Percentiles rank a stretch among this genome's conserved stretches.
These are phyloP conservation scores for Tenodera sinensis DNA, from an alignment of 2,888 invertebrate species.

Conservation along the genomic window DNA sequence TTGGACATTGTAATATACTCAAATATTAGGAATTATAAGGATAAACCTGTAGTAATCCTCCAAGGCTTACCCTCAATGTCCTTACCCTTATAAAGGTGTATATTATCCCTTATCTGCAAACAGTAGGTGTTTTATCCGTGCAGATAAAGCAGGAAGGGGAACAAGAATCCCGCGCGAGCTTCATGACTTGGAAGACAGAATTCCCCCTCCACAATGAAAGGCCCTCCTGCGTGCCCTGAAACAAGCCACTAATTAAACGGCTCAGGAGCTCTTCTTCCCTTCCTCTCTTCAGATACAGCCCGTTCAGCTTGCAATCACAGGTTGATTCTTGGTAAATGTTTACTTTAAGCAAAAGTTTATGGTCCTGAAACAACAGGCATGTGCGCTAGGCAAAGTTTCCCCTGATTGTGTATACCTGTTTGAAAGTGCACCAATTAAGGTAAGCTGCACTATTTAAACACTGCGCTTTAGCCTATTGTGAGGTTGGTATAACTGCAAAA, in stretches of 20 bases:
- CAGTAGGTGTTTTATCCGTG: not conserved
- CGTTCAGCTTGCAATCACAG: not conserved
- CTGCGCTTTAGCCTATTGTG: not conserved
- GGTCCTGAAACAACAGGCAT: not conserved
- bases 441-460: not conserved
- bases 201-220: not conserved
- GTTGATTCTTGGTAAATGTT: not conserved
- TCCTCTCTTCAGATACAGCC: not conserved
- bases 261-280: not conserved
- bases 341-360: not conserved
- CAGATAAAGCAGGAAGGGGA: not conserved
- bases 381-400: not conserved
- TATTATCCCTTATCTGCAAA: not conserved
- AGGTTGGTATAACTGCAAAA: too few species aligned
- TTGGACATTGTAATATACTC: too few species aligned
- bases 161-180: not conserved
- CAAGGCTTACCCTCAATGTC: too few species aligned
- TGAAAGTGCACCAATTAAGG: not conserved
- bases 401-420: not conserved
- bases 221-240: not conserved
- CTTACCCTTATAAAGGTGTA: not conserved
- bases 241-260: conserved; percentile 15
- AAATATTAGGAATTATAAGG: too few species aligned
- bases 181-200: not conserved
- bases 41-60: too few species aligned